phyloP scores from a whole-genome alignment of 2,797 vertebrate species.

The Adelosebastes latens region DNA sequence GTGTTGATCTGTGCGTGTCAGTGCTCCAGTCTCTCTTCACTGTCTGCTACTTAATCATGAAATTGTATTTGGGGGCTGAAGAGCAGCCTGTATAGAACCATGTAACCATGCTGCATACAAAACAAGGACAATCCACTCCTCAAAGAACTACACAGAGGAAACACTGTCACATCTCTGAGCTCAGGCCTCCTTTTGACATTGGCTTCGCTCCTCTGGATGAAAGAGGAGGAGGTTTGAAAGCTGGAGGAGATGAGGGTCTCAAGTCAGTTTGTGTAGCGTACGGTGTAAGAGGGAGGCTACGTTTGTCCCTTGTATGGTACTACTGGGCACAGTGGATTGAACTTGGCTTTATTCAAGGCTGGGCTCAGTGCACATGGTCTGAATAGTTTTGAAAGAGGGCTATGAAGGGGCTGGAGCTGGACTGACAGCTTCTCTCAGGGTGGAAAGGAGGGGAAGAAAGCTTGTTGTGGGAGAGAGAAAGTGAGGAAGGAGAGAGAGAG shows the following conservation, averaged over 20 bases:
- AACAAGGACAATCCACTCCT: slow-evolving; percentile 43
- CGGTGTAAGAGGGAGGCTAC: neutral
- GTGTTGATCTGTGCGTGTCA: slow-evolving; percentile 5
- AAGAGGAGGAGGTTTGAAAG: slow-evolving; percentile 42
- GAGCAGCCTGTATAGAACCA: slow-evolving; percentile 21
- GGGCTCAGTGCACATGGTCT: slow-evolving; percentile 17
- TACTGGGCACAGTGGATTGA: slow-evolving; percentile 21
- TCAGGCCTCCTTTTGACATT: slow-evolving; percentile 47
- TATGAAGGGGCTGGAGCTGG: slow-evolving; percentile 26
- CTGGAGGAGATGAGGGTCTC: slow-evolving; percentile 38
- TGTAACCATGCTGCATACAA: slow-evolving; percentile 45
- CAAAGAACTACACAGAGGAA: slow-evolving; percentile 45
- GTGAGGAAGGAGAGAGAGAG: slow-evolving; percentile 20
- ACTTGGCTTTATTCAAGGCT: slow-evolving; percentile 29
- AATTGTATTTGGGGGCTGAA: slow-evolving; percentile 24
- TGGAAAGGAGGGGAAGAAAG: slow-evolving; percentile 31
- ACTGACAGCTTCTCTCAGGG: slow-evolving; percentile 39
- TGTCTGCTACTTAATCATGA: slow-evolving; percentile 43
- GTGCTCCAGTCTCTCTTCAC: slow-evolving; percentile 6
- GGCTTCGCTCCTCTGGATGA: slow-evolving; percentile 23
- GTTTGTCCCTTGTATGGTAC: slow-evolving; percentile 11
- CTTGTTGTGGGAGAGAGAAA: slow-evolving; percentile 46
- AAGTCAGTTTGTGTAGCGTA: slow-evolving; percentile 40
- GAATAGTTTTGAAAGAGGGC: slow-evolving; percentile 46
- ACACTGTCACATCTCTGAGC: slow-evolving; percentile 29